Evolutionary conservation across 2,113 vertebrate genomes (phyloP), one percentile per base, ranked within the genome.

Genomic region (Melozone crissalis): DNA sequence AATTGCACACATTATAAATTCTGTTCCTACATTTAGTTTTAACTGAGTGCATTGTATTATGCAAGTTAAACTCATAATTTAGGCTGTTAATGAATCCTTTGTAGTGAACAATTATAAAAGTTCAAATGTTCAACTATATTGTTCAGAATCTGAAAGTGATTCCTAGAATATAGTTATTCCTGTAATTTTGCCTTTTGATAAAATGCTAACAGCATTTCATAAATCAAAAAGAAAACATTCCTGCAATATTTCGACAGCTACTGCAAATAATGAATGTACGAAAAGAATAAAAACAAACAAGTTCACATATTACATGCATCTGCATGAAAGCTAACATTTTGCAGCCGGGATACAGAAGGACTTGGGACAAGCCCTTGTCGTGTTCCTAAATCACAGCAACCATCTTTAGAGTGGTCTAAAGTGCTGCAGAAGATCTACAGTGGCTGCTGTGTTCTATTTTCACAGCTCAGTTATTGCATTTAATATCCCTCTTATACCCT

Each of bases 1-100:
- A 84, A 63, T 0, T 58, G 11, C 0, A 0, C 13, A 7, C 11
- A 26, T 41, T 49, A 51, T 37, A n/a, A 89, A 84, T 67, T 73
- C 44, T 91, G 26, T 46, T 89, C 59, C 74, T 73, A 37, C 8
- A 62, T 57, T 84, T 67, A 63, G 39, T 28, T 72, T 86, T 77
- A 65, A 72, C 16, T 37, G 15, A 37, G 18, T 80, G 44, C 24
- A 76, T 44, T 79, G 8, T 3, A 5, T 61, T 81, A 84, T 30
- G 37, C 21, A 41, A 61, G 26, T 59, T 65, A 90, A 84, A 77
- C 18, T 30, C 51, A 41, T 55, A 84, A 73, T 68, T 87, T 68
- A 80, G 10, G 24, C 16, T 81, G 52, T 39, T 73, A 87, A 63
- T 63, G 14, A 67, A 68, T 83, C 16, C 28, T 28, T 93, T 83